A percentile compares a stretch with the other conserved stretches of the same genome.
Conservation (phyloP, 1,140 invertebrate genomes). For the Metaphire vulgaris region DNA sequence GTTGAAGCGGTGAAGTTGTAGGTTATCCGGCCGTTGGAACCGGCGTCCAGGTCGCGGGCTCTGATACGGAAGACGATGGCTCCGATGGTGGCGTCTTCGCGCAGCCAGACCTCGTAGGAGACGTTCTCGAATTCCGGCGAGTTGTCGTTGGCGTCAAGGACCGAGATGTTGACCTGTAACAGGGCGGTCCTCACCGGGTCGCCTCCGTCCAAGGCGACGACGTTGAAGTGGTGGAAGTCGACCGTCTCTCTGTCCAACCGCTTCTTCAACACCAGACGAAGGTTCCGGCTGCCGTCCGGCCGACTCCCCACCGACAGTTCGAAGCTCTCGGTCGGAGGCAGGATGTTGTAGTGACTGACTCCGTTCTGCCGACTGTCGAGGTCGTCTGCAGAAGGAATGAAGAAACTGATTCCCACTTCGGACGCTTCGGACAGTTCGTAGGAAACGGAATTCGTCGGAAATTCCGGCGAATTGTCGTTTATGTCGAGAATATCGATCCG, state of each 20-base stretch:
- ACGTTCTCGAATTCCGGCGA: conserved; percentile 16
- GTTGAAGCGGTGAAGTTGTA: conserved; percentile 11
- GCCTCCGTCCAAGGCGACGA: conserved; percentile 23
- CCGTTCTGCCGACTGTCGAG: conserved; percentile 10
- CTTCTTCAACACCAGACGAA: conserved; percentile 7
- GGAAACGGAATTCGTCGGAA: neutral
- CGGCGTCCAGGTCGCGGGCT: conserved; percentile 5
- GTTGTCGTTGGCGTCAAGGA: conserved; percentile 25
- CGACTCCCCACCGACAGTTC: neutral
- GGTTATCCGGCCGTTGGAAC: conserved; percentile 8
- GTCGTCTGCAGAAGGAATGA: conserved; percentile 22
- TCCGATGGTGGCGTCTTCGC: conserved; percentile 12
- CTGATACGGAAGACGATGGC: neutral
- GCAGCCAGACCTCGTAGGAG: conserved; percentile 11
- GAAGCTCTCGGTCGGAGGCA: conserved; percentile 57
- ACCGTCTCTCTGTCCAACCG: neutral
- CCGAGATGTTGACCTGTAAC: conserved; percentile 13
- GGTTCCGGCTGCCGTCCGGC: neutral
- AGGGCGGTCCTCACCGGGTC: conserved; percentile 14
- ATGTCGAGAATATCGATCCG: conserved; percentile 18
- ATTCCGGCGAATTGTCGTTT: conserved; percentile 22
- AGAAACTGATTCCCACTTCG: conserved; percentile 15
- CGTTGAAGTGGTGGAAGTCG: conserved; percentile 14
- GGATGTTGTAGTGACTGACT: conserved; percentile 69
- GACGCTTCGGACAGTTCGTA: conserved; percentile 20